Base-by-base conservation (phyloP, 2,888 invertebrate genomes). In the Hololepta plana region DNA sequence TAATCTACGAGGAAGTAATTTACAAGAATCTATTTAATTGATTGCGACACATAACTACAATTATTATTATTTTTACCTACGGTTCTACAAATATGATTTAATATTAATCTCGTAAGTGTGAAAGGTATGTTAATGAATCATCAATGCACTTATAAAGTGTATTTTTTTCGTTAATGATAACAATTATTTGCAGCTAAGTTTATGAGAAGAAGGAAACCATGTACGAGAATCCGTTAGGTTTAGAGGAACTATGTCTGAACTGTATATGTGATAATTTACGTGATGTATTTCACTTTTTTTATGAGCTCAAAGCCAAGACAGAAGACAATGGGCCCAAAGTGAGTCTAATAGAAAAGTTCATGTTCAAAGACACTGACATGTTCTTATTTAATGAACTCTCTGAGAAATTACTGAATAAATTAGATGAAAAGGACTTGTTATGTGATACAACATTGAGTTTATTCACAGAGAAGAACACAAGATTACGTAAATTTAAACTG, bases 181-280 rank as follows among this genome's bases (percentile, higher is more conserved):
- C n/a, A n/a, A n/a, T n/a, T n/a, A n/a, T n/a, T n/a, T n/a, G n/a
- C n/a, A n/a, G n/a, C n/a, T n/a, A n/a, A n/a, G n/a, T n/a, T n/a
- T 20, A 20, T 20, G n/a, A 12, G 11, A 20, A 2, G n/a, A n/a
- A n/a, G n/a, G n/a, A 6, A 33, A 46, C 45, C 32, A 71, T 70
- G 71, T 67, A 61, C 42, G 67, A 68, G 45, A 66, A 62, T 33
- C 72, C 72, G 20, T 53, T 54, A 41, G 61, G 66, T 33, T 54
- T 73, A 27, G 67, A 68, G 48, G 65, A 68, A 37, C 56, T 62
- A 38, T 72, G 72, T 46, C 55, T 72, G 23, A 65, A 69, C 41
- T 64, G 60, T 37, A 68, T 72, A 36, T 67, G 69, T 46, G 66
- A 66, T 36, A 68, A 71, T 44, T 55, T 72, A 31, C 49, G 59